Conservation (phyloP, 2,113 vertebrate genomes). For the Cyphomyrus plagiostoma region DNA sequence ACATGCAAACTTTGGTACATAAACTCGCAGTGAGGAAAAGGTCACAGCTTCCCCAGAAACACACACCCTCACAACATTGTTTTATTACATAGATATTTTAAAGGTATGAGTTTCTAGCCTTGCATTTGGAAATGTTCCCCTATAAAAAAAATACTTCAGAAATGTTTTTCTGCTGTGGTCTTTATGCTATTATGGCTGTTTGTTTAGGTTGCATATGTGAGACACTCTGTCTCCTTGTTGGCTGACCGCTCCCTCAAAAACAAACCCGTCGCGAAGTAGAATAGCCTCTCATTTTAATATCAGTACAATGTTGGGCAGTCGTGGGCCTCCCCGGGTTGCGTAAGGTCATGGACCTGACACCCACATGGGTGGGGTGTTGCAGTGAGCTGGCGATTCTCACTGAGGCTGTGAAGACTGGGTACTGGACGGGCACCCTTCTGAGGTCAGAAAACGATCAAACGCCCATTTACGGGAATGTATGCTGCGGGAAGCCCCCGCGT, state of each 20-base stretch:
- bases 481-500: background rate
- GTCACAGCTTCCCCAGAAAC: background rate
- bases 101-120: constrained; percentile 7
- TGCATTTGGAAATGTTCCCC: background rate
- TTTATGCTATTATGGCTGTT: constrained; percentile 16
- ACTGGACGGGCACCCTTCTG: background rate
- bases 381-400: background rate
- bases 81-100: background rate
- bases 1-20: background rate
- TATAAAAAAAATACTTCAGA: background rate
- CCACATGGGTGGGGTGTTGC: background rate
- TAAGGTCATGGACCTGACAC: background rate
- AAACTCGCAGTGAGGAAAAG: background rate
- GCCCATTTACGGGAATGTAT: background rate
- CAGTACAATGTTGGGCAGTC: background rate
- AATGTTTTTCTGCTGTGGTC: constrained; percentile 2
- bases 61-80: background rate
- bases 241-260: background rate
- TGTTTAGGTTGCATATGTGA: constrained; percentile 19
- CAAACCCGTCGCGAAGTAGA: background rate
- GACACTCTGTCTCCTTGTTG: background rate
- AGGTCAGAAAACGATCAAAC: background rate
- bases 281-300: background rate
- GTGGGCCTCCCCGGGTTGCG: too few species aligned
- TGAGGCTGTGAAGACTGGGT: background rate